phyloP scores from a whole-genome alignment of 2,888 invertebrate species.

The Nomada ferruginata region DNA sequence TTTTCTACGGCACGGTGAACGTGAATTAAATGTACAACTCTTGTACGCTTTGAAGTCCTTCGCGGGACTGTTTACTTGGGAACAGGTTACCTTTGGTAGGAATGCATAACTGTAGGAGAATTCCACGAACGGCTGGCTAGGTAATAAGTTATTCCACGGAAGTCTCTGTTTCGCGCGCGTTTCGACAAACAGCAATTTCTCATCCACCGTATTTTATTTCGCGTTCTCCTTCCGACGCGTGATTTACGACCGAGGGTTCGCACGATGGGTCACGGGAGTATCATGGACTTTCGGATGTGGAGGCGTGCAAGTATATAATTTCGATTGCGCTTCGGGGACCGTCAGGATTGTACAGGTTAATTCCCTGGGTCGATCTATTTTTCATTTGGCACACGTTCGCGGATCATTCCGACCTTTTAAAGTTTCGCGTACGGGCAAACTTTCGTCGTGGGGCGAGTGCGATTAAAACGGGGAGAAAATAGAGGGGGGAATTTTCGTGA shows the following conservation, averaged over 20 bases:
- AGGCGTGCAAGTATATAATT: slow-evolving; percentile 5
- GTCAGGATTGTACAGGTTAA: slow-evolving; percentile 48
- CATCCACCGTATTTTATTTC: slow-evolving; percentile 13
- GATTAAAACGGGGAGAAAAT: background rate
- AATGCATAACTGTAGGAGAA: too few species aligned
- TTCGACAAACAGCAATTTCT: background rate
- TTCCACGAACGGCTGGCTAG: too few species aligned
- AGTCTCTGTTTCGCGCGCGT: background rate
- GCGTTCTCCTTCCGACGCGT: background rate
- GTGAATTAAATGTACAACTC: too few species aligned
- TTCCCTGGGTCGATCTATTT: slow-evolving; percentile 44
- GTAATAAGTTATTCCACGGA: too few species aligned
- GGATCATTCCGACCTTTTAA: background rate
- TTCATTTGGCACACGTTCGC: slow-evolving; percentile 49
- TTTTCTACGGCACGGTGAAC: background rate
- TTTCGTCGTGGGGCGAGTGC: background rate
- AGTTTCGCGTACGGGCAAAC: background rate
- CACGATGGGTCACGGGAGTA: background rate
- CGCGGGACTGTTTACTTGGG: too few species aligned
- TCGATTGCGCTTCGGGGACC: slow-evolving; percentile 34
- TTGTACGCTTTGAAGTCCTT: too few species aligned
- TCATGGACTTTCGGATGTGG: slow-evolving; percentile 3
- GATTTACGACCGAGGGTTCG: slow-evolving; percentile 28
- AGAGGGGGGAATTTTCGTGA: too few species aligned
- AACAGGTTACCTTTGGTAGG: too few species aligned